A percentile compares a stretch with the other conserved stretches of the same genome.
Evolutionary conservation across 2,113 vertebrate genomes (phyloP).

Genomic region (Ammodytes dubius): DNA sequence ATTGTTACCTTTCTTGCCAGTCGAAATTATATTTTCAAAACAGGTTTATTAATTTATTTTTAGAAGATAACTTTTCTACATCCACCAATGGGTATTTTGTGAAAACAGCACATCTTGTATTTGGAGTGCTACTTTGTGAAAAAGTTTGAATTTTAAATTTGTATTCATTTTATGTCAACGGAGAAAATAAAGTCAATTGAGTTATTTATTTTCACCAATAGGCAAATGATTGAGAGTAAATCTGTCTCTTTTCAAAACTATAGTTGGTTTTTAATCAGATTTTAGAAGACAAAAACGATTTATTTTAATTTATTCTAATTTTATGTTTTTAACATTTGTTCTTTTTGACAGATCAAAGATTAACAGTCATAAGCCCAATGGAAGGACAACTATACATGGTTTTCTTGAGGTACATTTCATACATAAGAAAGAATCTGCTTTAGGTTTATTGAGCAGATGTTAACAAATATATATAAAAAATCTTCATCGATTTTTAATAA

Average conservation of each 20-base stretch:
- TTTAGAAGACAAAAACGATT: not conserved
- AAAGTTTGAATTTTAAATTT: not conserved
- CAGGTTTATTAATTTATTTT: not conserved
- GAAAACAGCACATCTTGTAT: not conserved
- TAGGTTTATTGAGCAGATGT: not conserved
- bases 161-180: not conserved
- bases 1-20: too few species aligned
- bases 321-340: not conserved
- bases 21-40: not conserved
- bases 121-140: not conserved
- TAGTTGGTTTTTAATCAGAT: not conserved
- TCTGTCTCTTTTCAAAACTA: not conserved
- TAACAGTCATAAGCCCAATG: not conserved
- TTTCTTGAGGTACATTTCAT: not conserved
- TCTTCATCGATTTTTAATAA: constrained; percentile 20
- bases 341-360: not conserved
- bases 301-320: not conserved
- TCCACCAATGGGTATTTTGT: not conserved
- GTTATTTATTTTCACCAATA: not conserved
- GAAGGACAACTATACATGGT: not conserved
- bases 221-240: not conserved
- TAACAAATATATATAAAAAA: constrained; percentile 25
- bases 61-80: not conserved
- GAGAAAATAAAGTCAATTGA: not conserved
- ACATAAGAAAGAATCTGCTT: not conserved